These are phyloP conservation scores for Heterotilapia buettikoferi DNA, from an alignment of 2,113 vertebrate genomes.

Conservation along the genomic window DNA sequence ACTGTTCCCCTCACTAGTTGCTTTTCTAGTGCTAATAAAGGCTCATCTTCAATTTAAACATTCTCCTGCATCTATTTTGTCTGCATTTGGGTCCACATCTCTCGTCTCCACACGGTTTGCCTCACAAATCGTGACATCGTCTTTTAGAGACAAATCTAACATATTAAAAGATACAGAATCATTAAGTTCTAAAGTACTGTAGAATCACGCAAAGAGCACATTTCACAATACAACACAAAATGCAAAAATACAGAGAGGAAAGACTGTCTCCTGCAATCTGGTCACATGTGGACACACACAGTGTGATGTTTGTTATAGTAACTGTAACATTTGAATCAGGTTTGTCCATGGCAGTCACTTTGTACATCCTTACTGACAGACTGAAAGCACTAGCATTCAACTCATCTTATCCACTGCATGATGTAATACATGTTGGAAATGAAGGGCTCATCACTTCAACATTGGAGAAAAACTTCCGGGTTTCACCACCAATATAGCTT, in stretches of 20 bases:
- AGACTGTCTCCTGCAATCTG: not conserved
- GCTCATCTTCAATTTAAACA: not conserved
- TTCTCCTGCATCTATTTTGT: not conserved
- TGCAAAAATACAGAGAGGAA: not conserved
- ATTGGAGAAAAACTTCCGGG: slow-evolving; percentile 2
- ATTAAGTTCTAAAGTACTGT: not conserved
- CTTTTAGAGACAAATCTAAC: not conserved
- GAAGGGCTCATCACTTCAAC: not conserved
- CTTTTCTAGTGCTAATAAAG: not conserved
- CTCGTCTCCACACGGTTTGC: not conserved
- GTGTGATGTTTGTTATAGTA: not conserved
- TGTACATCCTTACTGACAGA: not conserved
- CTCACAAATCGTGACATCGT: not conserved
- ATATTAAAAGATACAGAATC: not conserved
- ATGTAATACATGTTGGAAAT: not conserved
- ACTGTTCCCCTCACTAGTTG: not conserved
- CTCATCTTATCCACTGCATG: not conserved
- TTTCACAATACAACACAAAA: not conserved
- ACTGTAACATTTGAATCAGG: not conserved
- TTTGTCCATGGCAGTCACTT: not conserved
- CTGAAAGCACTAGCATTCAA: not conserved
- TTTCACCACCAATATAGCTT: rapidly evolving
- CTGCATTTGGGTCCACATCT: not conserved
- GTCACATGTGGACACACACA: not conserved
- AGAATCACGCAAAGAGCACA: not conserved